phyloP scores from a whole-genome alignment of 1,140 invertebrate genomes.

The Goniozus legneri region DNA sequence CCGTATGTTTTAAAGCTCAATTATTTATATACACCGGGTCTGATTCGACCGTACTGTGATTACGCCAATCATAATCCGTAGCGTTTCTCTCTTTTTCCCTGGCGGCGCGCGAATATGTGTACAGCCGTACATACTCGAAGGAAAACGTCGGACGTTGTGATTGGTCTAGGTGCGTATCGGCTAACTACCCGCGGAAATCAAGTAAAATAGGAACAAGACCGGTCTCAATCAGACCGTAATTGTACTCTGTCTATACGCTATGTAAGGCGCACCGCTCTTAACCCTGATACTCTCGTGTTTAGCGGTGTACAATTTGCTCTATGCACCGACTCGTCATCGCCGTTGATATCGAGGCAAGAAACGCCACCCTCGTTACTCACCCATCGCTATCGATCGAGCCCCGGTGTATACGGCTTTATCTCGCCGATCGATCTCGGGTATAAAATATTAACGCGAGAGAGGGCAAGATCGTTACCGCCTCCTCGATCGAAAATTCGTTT shows the following conservation, averaged over 20 bases:
- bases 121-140: not conserved
- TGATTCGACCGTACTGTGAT: slow-evolving; percentile 21
- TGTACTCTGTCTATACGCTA: slow-evolving; percentile 23
- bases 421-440: too few species aligned
- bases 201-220: slow-evolving; percentile 26
- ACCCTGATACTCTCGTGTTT: slow-evolving; percentile 13
- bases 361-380: too few species aligned
- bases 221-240: slow-evolving; percentile 28
- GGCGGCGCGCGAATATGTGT: not conserved
- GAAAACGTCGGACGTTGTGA: slow-evolving; percentile 18
- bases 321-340: not conserved
- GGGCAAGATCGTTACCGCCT: too few species aligned
- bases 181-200: slow-evolving; percentile 25
- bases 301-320: slow-evolving; percentile 17
- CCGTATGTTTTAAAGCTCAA: slow-evolving; percentile 19
- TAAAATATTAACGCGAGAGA: too few species aligned
- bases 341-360: too few species aligned
- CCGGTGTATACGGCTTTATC: too few species aligned
- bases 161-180: slow-evolving; percentile 13
- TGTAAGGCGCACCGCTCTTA: slow-evolving; percentile 6
- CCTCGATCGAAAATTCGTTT: too few species aligned
- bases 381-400: too few species aligned
- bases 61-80: too few species aligned
- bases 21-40: slow-evolving; percentile 22
- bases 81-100: too few species aligned